Conservation (phyloP, 1,140 invertebrate species). For the Trichogramma pretiosum region DNA sequence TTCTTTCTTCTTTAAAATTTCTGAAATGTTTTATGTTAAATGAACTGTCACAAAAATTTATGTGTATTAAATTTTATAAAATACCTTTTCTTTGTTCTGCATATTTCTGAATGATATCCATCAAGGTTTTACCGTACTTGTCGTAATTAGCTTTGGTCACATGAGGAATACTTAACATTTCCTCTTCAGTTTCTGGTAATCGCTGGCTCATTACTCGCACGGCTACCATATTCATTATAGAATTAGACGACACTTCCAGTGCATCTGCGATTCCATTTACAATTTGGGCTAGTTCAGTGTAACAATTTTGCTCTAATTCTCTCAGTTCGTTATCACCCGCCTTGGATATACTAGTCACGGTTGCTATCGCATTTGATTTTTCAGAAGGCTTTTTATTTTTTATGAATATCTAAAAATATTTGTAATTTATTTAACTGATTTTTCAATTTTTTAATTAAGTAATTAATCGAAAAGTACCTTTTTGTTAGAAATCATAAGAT, state of each 20-base stretch:
- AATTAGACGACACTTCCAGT: constrained; percentile 45
- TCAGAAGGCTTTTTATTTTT: no score
- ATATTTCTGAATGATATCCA: constrained; percentile 67
- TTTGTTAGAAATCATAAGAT: constrained; percentile 36
- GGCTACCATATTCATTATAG: constrained; percentile 53
- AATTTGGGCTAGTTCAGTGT: constrained; percentile 44
- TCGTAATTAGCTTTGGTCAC: constrained; percentile 81
- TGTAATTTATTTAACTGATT: no score
- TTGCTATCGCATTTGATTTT: constrained; percentile 19
- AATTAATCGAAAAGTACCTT: no score
- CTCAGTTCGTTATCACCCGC: constrained; percentile 35
- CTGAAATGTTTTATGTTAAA: no score
- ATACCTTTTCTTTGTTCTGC: constrained; percentile 40
- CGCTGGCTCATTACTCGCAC: constrained; percentile 64
- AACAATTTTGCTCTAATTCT: constrained; percentile 45
- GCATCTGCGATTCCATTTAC: constrained; percentile 47
- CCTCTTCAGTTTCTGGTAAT: constrained; percentile 63
- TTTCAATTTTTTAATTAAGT: constrained; percentile 19
- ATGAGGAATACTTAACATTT: constrained; percentile 77
- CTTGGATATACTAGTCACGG: constrained; percentile 26
- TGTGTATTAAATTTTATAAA: no score
- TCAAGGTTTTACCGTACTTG: constrained; percentile 71
- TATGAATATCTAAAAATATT: no score
- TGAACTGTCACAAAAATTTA: no score
- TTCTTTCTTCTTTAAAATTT: no score